These are phyloP conservation scores for Drosophila sechellia DNA, from an alignment of 1,140 invertebrate genomes.

Conservation along the genomic window DNA sequence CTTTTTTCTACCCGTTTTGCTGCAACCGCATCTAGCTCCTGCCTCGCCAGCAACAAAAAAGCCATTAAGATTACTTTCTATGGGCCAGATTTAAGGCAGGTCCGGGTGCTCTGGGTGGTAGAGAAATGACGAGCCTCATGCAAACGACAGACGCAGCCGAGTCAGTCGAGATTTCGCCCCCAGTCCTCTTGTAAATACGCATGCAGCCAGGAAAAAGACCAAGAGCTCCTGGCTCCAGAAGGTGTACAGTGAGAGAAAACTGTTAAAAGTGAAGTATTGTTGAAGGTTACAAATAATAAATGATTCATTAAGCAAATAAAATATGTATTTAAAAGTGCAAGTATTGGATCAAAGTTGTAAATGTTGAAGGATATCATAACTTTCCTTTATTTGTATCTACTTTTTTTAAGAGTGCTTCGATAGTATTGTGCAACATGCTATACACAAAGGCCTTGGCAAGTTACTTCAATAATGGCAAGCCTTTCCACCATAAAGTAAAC, in stretches of 20 bases:
- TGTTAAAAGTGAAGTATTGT: background rate
- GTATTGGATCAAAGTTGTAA: too few relatives aligned
- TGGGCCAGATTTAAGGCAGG: slow-evolving; percentile 55
- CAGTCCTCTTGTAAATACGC: slow-evolving; percentile 25
- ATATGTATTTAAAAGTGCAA: too few relatives aligned
- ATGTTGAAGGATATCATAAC: too few relatives aligned
- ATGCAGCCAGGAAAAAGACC: slow-evolving; percentile 8
- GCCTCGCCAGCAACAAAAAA: slow-evolving; percentile 60
- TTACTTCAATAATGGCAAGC: slow-evolving; percentile 61
- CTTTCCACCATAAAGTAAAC: slow-evolving; percentile 54
- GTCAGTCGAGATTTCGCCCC: slow-evolving; percentile 35
- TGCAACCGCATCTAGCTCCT: slow-evolving; percentile 43
- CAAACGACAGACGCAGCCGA: slow-evolving; percentile 36
- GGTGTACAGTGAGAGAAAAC: background rate
- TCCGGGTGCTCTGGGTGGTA: slow-evolving; percentile 8
- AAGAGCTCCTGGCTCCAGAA: background rate
- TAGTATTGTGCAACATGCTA: slow-evolving; percentile 10
- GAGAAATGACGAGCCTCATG: slow-evolving; percentile 37
- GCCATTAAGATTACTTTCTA: slow-evolving; percentile 82
- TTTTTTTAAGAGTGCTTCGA: background rate
- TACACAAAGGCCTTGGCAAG: slow-evolving; percentile 29
- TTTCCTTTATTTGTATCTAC: background rate
- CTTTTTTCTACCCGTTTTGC: slow-evolving; percentile 30
- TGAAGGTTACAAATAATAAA: background rate
- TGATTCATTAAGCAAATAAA: background rate